These are phyloP conservation scores for Centruroides sculpturatus DNA, from an alignment of 1,140 invertebrate genomes.

Conservation along the genomic window DNA sequence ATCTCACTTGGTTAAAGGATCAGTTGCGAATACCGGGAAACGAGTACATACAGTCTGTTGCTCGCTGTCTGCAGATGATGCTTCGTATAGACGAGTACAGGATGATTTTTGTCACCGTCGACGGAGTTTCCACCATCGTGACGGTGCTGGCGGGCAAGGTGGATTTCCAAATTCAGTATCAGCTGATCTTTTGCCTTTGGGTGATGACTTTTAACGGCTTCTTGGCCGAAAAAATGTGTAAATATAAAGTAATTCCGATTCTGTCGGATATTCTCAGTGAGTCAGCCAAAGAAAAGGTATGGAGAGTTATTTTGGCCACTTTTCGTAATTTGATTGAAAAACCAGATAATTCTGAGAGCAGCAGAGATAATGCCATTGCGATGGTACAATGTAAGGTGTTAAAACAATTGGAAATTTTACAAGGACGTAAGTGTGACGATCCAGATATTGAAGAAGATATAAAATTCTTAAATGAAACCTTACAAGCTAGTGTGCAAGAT, in stretches of 20 bases:
- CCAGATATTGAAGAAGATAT: slow-evolving; percentile 92
- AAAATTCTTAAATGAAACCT: slow-evolving; percentile 68
- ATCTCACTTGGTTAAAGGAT: slow-evolving; percentile 95
- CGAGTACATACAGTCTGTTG: slow-evolving; percentile 96
- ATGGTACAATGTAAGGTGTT: slow-evolving; percentile 98
- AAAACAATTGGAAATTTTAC: slow-evolving; percentile 89
- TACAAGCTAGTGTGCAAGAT: slow-evolving; percentile 73
- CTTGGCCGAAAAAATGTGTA: slow-evolving; percentile 92
- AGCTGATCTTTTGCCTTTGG: slow-evolving; percentile 97
- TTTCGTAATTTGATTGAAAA: slow-evolving; percentile 96
- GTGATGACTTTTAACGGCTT: slow-evolving; percentile 91
- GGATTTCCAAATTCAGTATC: slow-evolving; percentile 99
- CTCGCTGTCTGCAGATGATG: slow-evolving; percentile 99
- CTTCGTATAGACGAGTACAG: slow-evolving; percentile 91
- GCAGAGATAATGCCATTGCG: slow-evolving; percentile 91
- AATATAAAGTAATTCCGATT: slow-evolving; percentile 93
- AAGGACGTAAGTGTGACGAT: slow-evolving; percentile 85
- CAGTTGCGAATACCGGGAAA: slow-evolving; percentile 86
- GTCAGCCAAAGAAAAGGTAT: slow-evolving; percentile 94
- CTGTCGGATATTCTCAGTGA: slow-evolving; percentile 96
- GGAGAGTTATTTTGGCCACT: slow-evolving; percentile 93
- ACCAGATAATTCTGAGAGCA: slow-evolving; percentile 71
- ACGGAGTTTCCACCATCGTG: slow-evolving; percentile 74
- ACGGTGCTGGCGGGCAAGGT: slow-evolving; percentile 68
- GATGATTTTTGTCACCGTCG: slow-evolving; percentile 84